phyloP scores from a whole-genome alignment of 2,113 vertebrate species.

The Tachysurus vachellii region DNA sequence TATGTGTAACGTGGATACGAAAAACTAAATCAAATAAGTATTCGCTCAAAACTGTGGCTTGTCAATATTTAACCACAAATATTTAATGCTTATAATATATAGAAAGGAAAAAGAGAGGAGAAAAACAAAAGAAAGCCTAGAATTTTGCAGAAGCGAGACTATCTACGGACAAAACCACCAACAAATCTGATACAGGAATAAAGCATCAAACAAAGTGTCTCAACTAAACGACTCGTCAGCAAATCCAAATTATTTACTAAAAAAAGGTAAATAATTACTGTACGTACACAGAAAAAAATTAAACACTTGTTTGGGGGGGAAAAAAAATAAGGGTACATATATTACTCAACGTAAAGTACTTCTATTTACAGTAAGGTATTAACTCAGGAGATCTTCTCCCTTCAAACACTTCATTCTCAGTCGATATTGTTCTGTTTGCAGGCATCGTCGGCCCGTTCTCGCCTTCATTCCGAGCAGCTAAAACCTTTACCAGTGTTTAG shows the following conservation, averaged over 20 bases:
- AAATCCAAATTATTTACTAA: conserved; percentile 40
- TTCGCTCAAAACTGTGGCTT: conserved; percentile 88
- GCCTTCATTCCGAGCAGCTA: conserved; percentile 70
- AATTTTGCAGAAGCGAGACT: conserved; percentile 89
- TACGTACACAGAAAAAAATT: conserved; percentile 58
- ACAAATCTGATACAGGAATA: conserved; percentile 91
- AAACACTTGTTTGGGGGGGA: conserved; percentile 83
- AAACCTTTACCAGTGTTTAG: conserved; percentile 75
- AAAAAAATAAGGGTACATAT: conserved; percentile 58
- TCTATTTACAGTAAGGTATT: conserved; percentile 91
- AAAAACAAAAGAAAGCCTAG: conserved; percentile 74
- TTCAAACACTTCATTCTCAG: conserved; percentile 75
- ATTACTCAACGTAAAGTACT: conserved; percentile 79
- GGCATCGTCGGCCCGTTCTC: conserved; percentile 57
- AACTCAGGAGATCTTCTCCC: conserved; percentile 87
- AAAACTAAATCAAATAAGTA: conserved; percentile 84
- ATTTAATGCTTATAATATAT: conserved; percentile 74
- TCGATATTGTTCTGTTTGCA: conserved; percentile 53
- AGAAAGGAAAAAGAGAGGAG: conserved; percentile 56
- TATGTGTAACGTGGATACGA: conserved; percentile 80
- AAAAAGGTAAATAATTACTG: conserved; percentile 48
- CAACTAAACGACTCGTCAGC: conserved; percentile 50
- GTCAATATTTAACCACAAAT: conserved; percentile 91
- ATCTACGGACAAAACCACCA: conserved; percentile 95
- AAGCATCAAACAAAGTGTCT: conserved; percentile 70